phyloP scores from a whole-genome alignment of 2,113 vertebrate genomes.

The Synchiropus splendidus region DNA sequence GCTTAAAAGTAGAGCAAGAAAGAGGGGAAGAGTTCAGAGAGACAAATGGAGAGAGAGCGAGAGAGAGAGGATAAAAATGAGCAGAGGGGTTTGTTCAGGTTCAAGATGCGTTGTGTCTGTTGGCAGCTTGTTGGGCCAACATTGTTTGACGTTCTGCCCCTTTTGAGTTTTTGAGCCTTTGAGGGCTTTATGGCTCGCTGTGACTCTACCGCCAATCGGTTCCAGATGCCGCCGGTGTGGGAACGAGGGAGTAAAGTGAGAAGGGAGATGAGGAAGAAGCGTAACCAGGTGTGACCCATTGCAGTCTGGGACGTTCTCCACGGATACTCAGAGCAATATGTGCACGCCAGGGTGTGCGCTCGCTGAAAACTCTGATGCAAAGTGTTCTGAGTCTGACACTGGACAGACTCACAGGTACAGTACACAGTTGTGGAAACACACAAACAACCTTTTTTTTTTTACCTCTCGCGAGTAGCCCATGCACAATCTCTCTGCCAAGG shows the following conservation, averaged over 20 bases:
- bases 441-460: slow-evolving; percentile 12
- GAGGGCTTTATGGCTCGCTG: slow-evolving; percentile 68
- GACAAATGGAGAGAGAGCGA: slow-evolving; percentile 30
- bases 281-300: slow-evolving; percentile 68
- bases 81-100: slow-evolving; percentile 60
- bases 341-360: slow-evolving; percentile 12
- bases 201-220: slow-evolving; percentile 67
- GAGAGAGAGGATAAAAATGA: slow-evolving; percentile 45
- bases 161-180: slow-evolving; percentile 64
- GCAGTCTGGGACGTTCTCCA: slow-evolving; percentile 60
- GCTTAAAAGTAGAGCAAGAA: slow-evolving; percentile 17
- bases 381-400: slow-evolving; percentile 31
- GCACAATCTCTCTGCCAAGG: slow-evolving; percentile 49
- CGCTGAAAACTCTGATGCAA: slow-evolving; percentile 19
- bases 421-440: slow-evolving; percentile 18
- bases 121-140: slow-evolving; percentile 62
- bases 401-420: slow-evolving; percentile 29
- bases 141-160: slow-evolving; percentile 64
- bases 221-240: slow-evolving; percentile 71
- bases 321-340: slow-evolving; percentile 42
- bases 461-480: slow-evolving; percentile 32
- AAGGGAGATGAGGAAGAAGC: slow-evolving; percentile 56
- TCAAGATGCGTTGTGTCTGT: slow-evolving; percentile 66
- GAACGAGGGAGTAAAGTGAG: slow-evolving; percentile 52
- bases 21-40: slow-evolving; percentile 37